Conservation (phyloP, 2,888 invertebrate genomes). For the Ctena decussata region DNA sequence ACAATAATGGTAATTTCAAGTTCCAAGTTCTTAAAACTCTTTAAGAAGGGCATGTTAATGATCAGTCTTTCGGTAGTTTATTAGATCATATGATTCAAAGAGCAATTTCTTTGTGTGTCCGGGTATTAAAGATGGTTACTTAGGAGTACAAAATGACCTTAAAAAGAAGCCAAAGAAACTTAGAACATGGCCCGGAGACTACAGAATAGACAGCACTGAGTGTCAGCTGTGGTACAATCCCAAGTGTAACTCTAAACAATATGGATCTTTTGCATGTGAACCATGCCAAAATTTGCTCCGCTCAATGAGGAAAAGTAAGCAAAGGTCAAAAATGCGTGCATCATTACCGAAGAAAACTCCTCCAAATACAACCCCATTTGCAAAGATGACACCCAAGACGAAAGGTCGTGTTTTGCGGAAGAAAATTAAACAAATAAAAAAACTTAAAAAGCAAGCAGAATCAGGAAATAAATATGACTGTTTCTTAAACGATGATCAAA, state of each 20-base stretch:
- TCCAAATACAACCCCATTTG: neutral
- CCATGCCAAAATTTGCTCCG: neutral
- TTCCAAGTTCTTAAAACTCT: neutral
- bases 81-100: neutral
- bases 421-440: neutral
- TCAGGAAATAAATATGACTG: neutral
- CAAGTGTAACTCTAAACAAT: neutral
- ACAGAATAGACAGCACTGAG: neutral
- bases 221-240: neutral
- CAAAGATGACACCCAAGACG: constrained; percentile 4
- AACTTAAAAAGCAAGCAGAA: too few species aligned
- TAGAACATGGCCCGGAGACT: neutral
- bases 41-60: neutral
- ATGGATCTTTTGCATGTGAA: neutral
- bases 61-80: neutral
- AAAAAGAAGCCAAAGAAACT: neutral
- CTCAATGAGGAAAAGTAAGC: neutral
- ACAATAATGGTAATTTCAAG: constrained; percentile 4
- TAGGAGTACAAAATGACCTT: neutral
- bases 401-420: neutral
- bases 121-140: neutral
- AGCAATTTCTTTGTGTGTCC: neutral
- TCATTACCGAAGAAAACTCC: neutral
- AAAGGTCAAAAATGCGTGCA: neutral
- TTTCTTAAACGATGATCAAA: neutral